Evolutionary conservation across 1,140 invertebrate species (phyloP), one percentile per base, ranked within the genome.

Genomic region (Cydia amplana): DNA sequence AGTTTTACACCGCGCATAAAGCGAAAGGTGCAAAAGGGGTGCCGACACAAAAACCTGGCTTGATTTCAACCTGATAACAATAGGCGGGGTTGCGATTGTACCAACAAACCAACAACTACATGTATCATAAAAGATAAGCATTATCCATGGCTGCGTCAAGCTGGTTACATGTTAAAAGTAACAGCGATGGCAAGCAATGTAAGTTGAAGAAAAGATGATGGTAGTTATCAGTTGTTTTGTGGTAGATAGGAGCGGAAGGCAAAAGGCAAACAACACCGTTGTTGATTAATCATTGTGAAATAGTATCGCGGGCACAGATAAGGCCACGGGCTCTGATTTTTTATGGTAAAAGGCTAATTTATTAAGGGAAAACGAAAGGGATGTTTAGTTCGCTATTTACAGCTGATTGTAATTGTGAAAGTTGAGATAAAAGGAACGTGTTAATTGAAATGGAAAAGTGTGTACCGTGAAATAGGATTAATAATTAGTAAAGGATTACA

Each of bases 261-360:
- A 60, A 77, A 83, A 83, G 80, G 82, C 82, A 86, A 87, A 87
- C 80, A 87, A 75, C 70, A 77, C 77, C 80, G 76, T 76, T 79
- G 79, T 85, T 82, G 81, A 87, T 86, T 85, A 85, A 87, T 87
- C 84, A 85, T 83, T 82, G 81, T 82, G 83, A 85, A 83, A 85
- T 83, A 84, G 75, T 84, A 83, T 80, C 76, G 78, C 77, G 70
- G 73, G 64, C 25, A 67, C 36, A 78, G 80, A 76, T 76, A 75
- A 76, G 72, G 76, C 74, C 75, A 73, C 77, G 80, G 81, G 51
- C 49, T 73, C 75, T 46, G 36, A 64, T 76, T 84, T 82, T 84
- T 81, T 80, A 82, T 78, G 79, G 72, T 78, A 77, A 78, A 79
- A 82, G 77, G 76, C 77, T 82, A 82, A 82, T 82, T 83, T 83